These are phyloP conservation scores for Emydocephalus ijimae DNA, from an alignment of 2,113 vertebrate species.

Conservation along the genomic window DNA sequence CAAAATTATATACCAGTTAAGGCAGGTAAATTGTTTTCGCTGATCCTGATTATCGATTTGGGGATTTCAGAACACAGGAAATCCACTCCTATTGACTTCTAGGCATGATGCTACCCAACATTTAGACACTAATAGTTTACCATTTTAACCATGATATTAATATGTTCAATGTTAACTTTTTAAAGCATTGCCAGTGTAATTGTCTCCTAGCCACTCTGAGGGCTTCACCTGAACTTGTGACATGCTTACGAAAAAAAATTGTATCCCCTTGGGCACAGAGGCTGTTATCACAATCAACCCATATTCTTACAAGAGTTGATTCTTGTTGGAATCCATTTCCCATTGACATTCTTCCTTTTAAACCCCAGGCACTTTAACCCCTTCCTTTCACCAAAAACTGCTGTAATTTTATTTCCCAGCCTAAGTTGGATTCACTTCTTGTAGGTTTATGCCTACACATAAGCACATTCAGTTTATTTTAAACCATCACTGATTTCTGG, in stretches of 20 bases:
- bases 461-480: not conserved
- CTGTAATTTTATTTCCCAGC: not conserved
- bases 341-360: not conserved
- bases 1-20: not conserved
- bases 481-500: not conserved
- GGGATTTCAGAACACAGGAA: not conserved
- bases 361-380: constrained; percentile 29
- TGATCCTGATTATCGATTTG: not conserved
- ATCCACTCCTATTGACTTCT: not conserved
- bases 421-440: not conserved
- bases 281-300: not conserved
- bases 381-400: not conserved
- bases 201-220: not conserved
- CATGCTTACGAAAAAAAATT: not conserved
- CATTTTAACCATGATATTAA: not conserved
- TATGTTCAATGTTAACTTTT: not conserved
- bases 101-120: not conserved
- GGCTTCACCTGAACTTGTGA: not conserved
- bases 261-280: not conserved
- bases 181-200: not conserved
- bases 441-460: not conserved
- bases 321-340: constrained; percentile 3
- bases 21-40: not conserved
- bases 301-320: not conserved
- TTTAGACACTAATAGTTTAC: not conserved